These are phyloP conservation scores for Nilaparvata lugens DNA, from an alignment of 1,140 invertebrate genomes.

Conservation along the genomic window DNA sequence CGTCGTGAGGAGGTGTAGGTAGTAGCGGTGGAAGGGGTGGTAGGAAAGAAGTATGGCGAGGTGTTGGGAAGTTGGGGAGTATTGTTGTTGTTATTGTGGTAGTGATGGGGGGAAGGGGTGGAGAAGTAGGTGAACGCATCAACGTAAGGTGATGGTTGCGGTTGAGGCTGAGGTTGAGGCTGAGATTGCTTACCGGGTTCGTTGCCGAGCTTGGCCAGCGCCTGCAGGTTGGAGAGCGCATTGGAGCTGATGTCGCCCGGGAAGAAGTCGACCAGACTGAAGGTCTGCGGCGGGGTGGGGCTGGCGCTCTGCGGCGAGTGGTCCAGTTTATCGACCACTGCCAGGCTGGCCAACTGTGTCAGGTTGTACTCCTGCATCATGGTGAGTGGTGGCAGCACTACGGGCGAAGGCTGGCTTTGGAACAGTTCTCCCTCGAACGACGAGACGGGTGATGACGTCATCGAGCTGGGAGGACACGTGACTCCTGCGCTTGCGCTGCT, in stretches of 20 bases:
- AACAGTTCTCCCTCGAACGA: constrained; percentile 63
- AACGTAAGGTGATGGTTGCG: too few species aligned
- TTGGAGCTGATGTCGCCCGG: constrained; percentile 61
- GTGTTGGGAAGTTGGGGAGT: too few species aligned
- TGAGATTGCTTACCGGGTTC: constrained; percentile 46
- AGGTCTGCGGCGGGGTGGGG: constrained; percentile 54
- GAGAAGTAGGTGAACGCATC: too few species aligned
- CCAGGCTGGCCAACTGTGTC: constrained; percentile 67
- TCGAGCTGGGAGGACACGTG: constrained; percentile 36
- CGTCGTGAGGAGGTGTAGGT: too few species aligned
- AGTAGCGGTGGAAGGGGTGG: too few species aligned
- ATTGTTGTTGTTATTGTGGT: too few species aligned
- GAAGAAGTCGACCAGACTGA: constrained; percentile 62
- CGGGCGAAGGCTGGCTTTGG: constrained; percentile 26
- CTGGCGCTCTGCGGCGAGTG: constrained; percentile 41
- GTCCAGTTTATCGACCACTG: constrained; percentile 48
- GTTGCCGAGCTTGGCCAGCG: constrained; percentile 74
- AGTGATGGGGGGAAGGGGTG: too few species aligned
- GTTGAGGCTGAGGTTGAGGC: too few species aligned
- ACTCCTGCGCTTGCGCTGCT: constrained; percentile 20
- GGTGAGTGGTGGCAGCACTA: constrained; percentile 27
- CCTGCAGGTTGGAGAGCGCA: constrained; percentile 77
- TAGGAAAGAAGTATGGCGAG: too few species aligned
- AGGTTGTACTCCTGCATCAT: constrained; percentile 78
- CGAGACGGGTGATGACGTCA: constrained; percentile 54